Percentiles rank a stretch among this genome's conserved stretches.
Evolutionary conservation across 2,888 invertebrate genomes (phyloP).

Genomic region (Amphipyra tragopoginis): DNA sequence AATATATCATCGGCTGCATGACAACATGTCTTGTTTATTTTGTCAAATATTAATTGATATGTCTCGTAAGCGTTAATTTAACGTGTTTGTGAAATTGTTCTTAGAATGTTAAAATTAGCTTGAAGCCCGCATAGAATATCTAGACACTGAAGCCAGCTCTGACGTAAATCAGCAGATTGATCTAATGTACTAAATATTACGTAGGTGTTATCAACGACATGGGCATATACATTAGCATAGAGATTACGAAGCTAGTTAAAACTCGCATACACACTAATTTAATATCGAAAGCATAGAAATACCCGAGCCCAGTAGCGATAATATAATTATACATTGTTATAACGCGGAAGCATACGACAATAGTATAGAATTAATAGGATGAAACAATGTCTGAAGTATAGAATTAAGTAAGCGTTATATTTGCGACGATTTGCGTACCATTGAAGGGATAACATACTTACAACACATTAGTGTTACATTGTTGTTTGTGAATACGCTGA

Average conservation of each 20-base stretch:
- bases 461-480: slow-evolving; percentile 84
- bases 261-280: slow-evolving; percentile 89
- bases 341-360: slow-evolving; percentile 89
- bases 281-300: slow-evolving; percentile 90
- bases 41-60: slow-evolving; percentile 61
- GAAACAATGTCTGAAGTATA: slow-evolving; percentile 84
- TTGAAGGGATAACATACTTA: slow-evolving; percentile 85
- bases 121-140: slow-evolving; percentile 89
- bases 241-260: slow-evolving; percentile 88
- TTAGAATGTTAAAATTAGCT: slow-evolving; percentile 83
- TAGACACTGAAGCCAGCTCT: slow-evolving; percentile 89
- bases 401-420: slow-evolving; percentile 86
- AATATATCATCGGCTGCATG: slow-evolving; percentile 45
- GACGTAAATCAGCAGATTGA: slow-evolving; percentile 87
- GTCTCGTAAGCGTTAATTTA: slow-evolving; percentile 70
- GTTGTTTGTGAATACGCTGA: slow-evolving; percentile 74
- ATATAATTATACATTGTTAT: slow-evolving; percentile 84
- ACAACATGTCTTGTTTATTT: slow-evolving; percentile 38
- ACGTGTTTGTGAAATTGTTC: slow-evolving; percentile 72
- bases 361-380: slow-evolving; percentile 86
- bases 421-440: slow-evolving; percentile 83
- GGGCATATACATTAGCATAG: slow-evolving; percentile 89
- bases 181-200: slow-evolving; percentile 87
- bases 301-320: slow-evolving; percentile 89
- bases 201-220: slow-evolving; percentile 86